phyloP scores from a whole-genome alignment of 2,113 vertebrate species.

The Numida meleagris region DNA sequence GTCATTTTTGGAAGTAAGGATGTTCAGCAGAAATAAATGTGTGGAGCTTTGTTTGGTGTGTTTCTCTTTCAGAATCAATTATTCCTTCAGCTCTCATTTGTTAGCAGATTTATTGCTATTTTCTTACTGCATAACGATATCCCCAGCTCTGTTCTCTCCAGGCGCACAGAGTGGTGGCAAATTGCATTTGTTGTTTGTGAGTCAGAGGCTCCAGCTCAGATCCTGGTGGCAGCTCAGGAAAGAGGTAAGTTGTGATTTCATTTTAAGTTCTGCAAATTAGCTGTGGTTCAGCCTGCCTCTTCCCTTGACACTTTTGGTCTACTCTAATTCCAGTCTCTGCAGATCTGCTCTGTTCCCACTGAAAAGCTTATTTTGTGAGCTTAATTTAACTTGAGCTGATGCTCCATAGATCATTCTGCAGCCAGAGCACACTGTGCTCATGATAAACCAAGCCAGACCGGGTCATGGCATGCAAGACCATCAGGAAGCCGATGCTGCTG shows the following conservation, averaged over 20 bases:
- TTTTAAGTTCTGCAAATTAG: neutral
- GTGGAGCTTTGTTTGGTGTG: neutral
- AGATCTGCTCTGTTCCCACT: neutral
- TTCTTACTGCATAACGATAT: constrained; percentile 2
- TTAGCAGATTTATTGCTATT: neutral
- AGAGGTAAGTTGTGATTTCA: neutral
- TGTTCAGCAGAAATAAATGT: neutral
- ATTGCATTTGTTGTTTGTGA: neutral
- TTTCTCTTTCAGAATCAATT: constrained; percentile 1
- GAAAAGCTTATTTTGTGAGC: neutral
- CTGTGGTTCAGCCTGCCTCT: neutral
- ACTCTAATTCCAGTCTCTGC: neutral
- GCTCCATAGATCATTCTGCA: neutral
- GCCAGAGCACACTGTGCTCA: neutral
- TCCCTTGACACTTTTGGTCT: neutral
- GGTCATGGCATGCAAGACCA: neutral
- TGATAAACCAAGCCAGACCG: neutral
- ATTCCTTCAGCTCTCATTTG: neutral
- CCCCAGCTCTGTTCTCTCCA: neutral
- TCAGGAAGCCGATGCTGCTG: accelerated
- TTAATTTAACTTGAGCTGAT: neutral
- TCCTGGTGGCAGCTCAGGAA: neutral
- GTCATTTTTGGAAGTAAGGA: neutral
- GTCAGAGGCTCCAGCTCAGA: neutral
- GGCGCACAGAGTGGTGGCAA: neutral